Percentiles rank a stretch among this genome's conserved stretches.
Conservation (phyloP, 2,888 invertebrate species). For the Teleogryllus oceanicus region DNA sequence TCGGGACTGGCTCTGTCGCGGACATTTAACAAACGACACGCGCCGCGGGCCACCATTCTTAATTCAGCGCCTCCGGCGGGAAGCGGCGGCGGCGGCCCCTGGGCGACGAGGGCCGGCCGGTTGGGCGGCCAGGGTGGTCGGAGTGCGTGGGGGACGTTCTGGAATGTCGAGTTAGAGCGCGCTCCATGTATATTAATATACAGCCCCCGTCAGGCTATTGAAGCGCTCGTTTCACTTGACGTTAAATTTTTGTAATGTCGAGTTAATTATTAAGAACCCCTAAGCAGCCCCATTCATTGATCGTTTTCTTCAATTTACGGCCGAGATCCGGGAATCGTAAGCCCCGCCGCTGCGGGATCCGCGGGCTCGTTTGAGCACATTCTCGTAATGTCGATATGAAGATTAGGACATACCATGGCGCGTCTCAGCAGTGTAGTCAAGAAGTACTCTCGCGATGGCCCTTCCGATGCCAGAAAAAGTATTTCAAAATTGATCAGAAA, state of each 20-base stretch:
- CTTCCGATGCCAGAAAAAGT: too few species aligned
- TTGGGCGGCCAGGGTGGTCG: too few species aligned
- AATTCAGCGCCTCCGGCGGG: background rate
- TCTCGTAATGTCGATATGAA: too few species aligned
- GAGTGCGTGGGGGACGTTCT: too few species aligned
- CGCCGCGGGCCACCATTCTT: background rate
- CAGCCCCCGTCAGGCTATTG: background rate
- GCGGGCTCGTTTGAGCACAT: too few species aligned
- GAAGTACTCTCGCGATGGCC: too few species aligned
- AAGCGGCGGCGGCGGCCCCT: background rate
- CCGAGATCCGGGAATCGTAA: background rate
- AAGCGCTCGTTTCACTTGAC: background rate
- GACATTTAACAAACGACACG: background rate
- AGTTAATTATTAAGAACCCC: constrained; percentile 9
- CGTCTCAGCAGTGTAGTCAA: too few species aligned
- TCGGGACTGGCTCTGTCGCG: background rate
- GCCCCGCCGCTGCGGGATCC: background rate
- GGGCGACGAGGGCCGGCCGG: too few species aligned
- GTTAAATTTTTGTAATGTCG: background rate
- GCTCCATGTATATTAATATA: background rate
- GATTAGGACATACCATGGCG: too few species aligned
- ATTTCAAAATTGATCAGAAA: too few species aligned
- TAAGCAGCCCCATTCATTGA: background rate
- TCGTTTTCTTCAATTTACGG: constrained; percentile 18
- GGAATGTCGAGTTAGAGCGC: too few species aligned